Conservation (phyloP, 2,888 invertebrate species). For the Pseudoips prasinana region DNA sequence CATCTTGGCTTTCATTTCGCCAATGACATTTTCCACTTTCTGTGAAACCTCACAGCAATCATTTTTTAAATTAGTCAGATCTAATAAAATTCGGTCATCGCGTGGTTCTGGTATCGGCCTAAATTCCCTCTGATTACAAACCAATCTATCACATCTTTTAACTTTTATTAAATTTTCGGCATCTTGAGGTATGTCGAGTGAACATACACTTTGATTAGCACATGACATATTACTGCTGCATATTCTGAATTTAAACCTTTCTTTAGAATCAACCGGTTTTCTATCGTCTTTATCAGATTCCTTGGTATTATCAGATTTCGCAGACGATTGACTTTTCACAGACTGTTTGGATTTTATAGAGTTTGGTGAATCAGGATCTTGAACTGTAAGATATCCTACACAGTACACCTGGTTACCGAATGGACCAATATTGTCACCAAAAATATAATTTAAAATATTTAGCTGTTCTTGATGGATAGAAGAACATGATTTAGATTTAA, state of each 20-base stretch:
- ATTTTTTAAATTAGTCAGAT: constrained; percentile 37
- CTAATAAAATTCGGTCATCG: constrained; percentile 49
- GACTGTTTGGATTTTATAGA: constrained; percentile 30
- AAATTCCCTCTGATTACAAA: constrained; percentile 42
- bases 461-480: constrained; percentile 33
- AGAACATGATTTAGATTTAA: constrained; percentile 48
- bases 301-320: not conserved
- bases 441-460: constrained; percentile 56
- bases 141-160: constrained; percentile 48
- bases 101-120: constrained; percentile 38
- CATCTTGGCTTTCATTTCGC: constrained; percentile 50
- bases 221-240: constrained; percentile 40
- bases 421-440: constrained; percentile 39
- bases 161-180: constrained; percentile 38
- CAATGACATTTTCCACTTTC: constrained; percentile 50
- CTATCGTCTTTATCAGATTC: not conserved
- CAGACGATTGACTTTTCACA: constrained; percentile 2
- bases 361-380: constrained; percentile 33
- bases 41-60: constrained; percentile 45
- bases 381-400: constrained; percentile 63
- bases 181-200: constrained; percentile 45
- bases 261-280: constrained; percentile 7
- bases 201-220: constrained; percentile 35
- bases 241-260: constrained; percentile 35
- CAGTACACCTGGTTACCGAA: constrained; percentile 53